These are phyloP conservation scores for Cepaea nemoralis DNA, from an alignment of 1,140 invertebrate species.

Conservation along the genomic window DNA sequence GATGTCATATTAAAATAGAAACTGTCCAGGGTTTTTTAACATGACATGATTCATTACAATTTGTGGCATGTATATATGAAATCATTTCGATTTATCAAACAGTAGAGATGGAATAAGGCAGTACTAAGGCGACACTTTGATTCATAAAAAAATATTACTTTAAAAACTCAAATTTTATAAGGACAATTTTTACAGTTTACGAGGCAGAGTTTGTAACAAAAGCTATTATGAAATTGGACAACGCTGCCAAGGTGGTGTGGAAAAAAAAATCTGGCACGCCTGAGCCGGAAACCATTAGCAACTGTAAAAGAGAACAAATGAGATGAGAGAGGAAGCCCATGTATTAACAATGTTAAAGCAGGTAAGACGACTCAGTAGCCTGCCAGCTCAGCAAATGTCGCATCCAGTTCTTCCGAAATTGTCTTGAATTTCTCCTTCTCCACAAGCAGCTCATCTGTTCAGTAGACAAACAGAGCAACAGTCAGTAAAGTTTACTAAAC, in stretches of 20 bases:
- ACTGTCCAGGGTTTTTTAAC: too few relatives aligned
- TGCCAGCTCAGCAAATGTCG: conserved; percentile 97
- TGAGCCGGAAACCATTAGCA: conserved; percentile 24
- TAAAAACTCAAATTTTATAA: not conserved
- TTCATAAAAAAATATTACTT: conserved; percentile 17
- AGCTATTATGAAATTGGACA: conserved; percentile 27
- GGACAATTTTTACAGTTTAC: not conserved
- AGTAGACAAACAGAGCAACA: too few relatives aligned
- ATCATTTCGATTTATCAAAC: too few relatives aligned
- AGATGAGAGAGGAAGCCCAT: conserved; percentile 41
- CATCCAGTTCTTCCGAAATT: conserved; percentile 98
- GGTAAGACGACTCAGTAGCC: conserved; percentile 87
- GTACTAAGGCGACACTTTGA: too few relatives aligned
- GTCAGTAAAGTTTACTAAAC: too few relatives aligned
- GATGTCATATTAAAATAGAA: too few relatives aligned
- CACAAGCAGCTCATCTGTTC: conserved; percentile 95
- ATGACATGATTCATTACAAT: not conserved
- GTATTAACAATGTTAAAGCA: conserved; percentile 4
- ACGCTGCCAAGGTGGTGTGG: conserved; percentile 16
- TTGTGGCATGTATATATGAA: too few relatives aligned
- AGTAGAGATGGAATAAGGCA: too few relatives aligned
- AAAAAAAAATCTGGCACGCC: conserved; percentile 30
- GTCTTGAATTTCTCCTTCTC: conserved; percentile 99
- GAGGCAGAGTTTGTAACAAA: conserved; percentile 25
- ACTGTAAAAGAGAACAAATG: conserved; percentile 24